These are phyloP conservation scores for Diadegma fenestrale DNA, from an alignment of 2,888 invertebrate species.

Conservation along the genomic window DNA sequence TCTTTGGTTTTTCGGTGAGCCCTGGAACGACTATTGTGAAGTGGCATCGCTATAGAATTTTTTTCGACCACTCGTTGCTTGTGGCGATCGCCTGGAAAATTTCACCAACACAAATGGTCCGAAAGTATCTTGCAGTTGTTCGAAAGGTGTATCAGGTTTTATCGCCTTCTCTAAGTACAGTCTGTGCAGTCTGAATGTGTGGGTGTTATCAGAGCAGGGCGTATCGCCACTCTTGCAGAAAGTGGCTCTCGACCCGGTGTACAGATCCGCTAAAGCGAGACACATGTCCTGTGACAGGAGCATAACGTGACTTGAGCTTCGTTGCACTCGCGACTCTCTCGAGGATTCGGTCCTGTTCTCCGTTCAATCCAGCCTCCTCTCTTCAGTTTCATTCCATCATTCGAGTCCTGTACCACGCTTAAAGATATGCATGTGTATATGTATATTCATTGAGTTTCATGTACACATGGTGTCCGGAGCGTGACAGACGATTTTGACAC, in stretches of 20 bases:
- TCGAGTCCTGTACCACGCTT: conserved; percentile 22
- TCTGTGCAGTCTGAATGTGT: conserved; percentile 73
- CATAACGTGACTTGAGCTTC: conserved; percentile 49
- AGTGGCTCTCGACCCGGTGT: conserved; percentile 44
- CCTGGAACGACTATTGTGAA: neutral
- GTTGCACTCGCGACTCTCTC: conserved; percentile 1
- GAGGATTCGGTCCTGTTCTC: neutral
- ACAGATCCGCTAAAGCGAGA: conserved; percentile 38
- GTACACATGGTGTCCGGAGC: neutral
- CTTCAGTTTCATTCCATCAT: conserved; percentile 56
- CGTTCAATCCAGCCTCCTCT: conserved; percentile 44
- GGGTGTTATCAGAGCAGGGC: conserved; percentile 84
- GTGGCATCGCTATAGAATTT: no score
- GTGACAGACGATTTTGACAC: neutral
- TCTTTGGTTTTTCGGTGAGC: no score
- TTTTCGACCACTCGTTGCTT: neutral
- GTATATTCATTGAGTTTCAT: neutral
- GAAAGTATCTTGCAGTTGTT: conserved; percentile 20
- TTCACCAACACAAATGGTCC: conserved; percentile 32
- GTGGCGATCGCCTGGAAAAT: conserved; percentile 10
- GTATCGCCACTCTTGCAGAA: conserved; percentile 73
- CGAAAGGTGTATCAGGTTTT: conserved; percentile 44
- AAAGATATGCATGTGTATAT: conserved; percentile 7
- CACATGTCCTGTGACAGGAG: conserved; percentile 47
- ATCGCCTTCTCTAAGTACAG: conserved; percentile 23